Percentiles rank a stretch among this genome's conserved stretches.
Evolutionary conservation across 2,797 vertebrate genomes (phyloP).

Genomic region (Hozukius guyotensis): DNA sequence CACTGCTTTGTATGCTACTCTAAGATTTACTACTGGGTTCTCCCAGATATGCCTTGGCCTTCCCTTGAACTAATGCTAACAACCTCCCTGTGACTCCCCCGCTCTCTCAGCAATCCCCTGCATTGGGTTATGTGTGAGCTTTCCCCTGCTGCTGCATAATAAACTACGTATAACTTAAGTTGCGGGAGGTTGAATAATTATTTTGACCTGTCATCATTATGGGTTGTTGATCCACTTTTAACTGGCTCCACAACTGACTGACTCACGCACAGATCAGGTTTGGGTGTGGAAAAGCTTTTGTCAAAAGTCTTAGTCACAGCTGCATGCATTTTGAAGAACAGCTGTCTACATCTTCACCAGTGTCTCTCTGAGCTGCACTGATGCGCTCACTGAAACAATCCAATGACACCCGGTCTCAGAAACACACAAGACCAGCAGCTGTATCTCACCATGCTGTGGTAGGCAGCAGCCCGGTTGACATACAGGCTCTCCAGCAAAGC

Average conservation of each 20-base stretch:
- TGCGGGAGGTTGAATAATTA: not conserved
- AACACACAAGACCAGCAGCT: not conserved
- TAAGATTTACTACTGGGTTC: not conserved
- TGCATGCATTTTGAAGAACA: not conserved
- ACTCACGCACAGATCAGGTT: not conserved
- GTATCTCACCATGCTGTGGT: constrained; percentile 89
- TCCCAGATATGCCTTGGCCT: not conserved
- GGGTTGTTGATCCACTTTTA: not conserved
- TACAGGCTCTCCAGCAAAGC: constrained; percentile 90
- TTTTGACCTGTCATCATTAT: not conserved
- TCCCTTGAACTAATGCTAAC: not conserved
- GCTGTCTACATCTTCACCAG: not conserved
- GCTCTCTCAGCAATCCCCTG: not conserved
- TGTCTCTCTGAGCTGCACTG: not conserved
- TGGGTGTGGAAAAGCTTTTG: not conserved
- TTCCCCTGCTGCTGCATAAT: not conserved
- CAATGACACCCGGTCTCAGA: not conserved
- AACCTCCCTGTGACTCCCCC: not conserved
- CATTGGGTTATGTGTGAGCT: not conserved
- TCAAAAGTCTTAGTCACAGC: not conserved
- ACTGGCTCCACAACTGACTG: not conserved
- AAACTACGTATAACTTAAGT: not conserved
- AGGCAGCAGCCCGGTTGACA: constrained; percentile 90
- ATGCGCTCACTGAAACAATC: not conserved
- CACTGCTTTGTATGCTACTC: not conserved